phyloP scores from a whole-genome alignment of 2,113 vertebrate genomes.

The Malurus cyaneus region DNA sequence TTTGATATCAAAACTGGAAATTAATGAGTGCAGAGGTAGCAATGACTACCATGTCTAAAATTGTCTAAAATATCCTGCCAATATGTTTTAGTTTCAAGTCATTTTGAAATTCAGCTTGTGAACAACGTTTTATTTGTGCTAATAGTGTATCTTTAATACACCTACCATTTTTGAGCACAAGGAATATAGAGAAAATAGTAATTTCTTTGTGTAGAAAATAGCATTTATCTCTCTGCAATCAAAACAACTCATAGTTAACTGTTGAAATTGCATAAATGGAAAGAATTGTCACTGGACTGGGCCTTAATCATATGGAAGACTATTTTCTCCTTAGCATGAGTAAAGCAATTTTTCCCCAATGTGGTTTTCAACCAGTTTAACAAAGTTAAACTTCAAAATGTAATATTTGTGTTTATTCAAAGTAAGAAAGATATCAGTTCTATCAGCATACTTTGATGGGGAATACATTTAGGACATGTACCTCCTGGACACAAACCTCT shows the following conservation, averaged over 20 bases:
- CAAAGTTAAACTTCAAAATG: background rate
- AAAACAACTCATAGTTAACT: background rate
- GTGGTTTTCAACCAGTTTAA: background rate
- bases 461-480: background rate
- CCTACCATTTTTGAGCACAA: background rate
- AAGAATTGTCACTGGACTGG: background rate
- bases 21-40: background rate
- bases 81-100: background rate
- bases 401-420: background rate
- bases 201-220: background rate
- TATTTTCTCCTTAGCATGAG: background rate
- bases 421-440: background rate
- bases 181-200: background rate
- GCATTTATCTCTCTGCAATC: background rate
- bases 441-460: background rate
- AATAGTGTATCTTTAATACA: background rate
- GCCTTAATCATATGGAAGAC: background rate
- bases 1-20: background rate
- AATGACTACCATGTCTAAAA: background rate
- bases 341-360: background rate
- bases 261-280: background rate
- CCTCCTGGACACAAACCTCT: background rate
- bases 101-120: background rate
- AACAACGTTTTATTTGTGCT: background rate
- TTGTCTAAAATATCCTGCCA: fast-evolving